Percentiles rank a stretch among this genome's conserved stretches.
These are phyloP conservation scores for Neodon shergylaensis DNA, from an alignment of 2,113 vertebrate species.

Conservation along the genomic window DNA sequence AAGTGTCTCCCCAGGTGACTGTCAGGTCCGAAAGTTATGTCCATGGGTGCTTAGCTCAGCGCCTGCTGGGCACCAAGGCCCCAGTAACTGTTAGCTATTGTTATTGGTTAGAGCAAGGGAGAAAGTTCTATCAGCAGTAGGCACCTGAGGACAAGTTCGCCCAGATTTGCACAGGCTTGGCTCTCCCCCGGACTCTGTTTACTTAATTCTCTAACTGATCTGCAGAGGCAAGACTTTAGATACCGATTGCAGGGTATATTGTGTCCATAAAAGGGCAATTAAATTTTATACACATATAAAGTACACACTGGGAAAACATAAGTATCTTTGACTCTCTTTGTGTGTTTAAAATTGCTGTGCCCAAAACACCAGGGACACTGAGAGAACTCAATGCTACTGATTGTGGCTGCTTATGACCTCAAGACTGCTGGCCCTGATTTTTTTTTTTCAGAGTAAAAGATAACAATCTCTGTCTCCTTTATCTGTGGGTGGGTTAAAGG, in stretches of 20 bases:
- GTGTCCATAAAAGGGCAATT: slow-evolving; percentile 13
- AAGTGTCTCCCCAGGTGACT: background rate
- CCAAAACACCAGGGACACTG: background rate
- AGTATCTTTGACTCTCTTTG: slow-evolving; percentile 35
- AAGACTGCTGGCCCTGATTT: slow-evolving; percentile 28
- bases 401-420: slow-evolving; percentile 55
- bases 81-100: background rate
- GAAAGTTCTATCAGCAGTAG: background rate
- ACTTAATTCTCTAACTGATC: slow-evolving; percentile 30
- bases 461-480: slow-evolving; percentile 31
- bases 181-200: slow-evolving; percentile 33
- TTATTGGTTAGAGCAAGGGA: background rate
- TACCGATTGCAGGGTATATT: slow-evolving; percentile 30
- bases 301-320: background rate
- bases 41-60: background rate
- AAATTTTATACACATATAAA: slow-evolving; percentile 46
- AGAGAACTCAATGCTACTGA: slow-evolving; percentile 48
- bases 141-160: background rate
- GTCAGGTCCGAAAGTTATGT: background rate
- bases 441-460: slow-evolving; percentile 28
- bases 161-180: background rate
- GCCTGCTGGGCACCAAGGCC: background rate
- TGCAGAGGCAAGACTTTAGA: slow-evolving; percentile 33
- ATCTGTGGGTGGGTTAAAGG: background rate
- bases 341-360: slow-evolving; percentile 44